These are phyloP conservation scores for Cheumatopsyche charites DNA, from an alignment of 1,140 invertebrate species.

Conservation along the genomic window DNA sequence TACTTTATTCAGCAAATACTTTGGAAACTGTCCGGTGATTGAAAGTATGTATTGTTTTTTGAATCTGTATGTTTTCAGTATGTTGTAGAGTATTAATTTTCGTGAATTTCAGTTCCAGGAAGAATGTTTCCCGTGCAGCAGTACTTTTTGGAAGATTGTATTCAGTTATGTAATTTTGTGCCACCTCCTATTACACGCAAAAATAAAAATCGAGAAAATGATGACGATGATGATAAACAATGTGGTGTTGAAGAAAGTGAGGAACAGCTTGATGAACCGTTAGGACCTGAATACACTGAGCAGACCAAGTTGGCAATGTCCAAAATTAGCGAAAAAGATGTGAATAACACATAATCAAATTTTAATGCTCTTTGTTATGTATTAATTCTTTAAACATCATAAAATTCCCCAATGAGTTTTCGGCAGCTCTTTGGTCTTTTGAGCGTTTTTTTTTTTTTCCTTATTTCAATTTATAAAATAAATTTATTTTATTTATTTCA, in stretches of 20 bases:
- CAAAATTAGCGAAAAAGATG: conserved; percentile 80
- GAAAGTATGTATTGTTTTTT: conserved; percentile 50
- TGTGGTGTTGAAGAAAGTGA: conserved; percentile 67
- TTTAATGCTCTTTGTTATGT: no score
- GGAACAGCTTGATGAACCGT: conserved; percentile 74
- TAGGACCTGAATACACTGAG: conserved; percentile 61
- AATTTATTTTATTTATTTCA: not conserved
- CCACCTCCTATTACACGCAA: conserved; percentile 74
- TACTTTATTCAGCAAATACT: conserved; percentile 88
- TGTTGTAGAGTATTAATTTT: conserved; percentile 5
- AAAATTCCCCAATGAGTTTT: no score
- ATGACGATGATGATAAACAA: conserved; percentile 66
- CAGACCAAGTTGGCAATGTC: conserved; percentile 75
- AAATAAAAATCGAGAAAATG: conserved; percentile 63
- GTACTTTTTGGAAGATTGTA: conserved; percentile 90
- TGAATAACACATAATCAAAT: no score
- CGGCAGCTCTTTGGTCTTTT: no score
- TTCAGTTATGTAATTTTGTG: conserved; percentile 75
- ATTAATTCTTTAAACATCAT: no score
- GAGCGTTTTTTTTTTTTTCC: no score
- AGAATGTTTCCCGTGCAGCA: conserved; percentile 82
- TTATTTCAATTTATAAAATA: no score
- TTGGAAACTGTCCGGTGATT: conserved; percentile 83
- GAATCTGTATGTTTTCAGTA: not conserved
- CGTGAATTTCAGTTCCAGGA: conserved; percentile 74